A percentile compares a stretch with the other conserved stretches of the same genome.
Conservation (phyloP, 2,888 invertebrate species). For the Cerceris ruficornis region DNA sequence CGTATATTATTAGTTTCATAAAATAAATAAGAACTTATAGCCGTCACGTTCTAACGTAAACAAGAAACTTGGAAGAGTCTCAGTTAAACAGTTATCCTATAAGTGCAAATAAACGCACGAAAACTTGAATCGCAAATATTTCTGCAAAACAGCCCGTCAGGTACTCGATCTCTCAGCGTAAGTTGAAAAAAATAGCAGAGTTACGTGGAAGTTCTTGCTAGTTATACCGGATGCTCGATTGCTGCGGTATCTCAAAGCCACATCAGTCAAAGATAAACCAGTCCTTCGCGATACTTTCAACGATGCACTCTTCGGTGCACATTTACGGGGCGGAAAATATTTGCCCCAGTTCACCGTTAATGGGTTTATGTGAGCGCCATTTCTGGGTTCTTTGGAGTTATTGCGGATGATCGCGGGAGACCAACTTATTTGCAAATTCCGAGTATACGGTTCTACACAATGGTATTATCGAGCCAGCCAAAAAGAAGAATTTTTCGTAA, state of each 20-base stretch:
- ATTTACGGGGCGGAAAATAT: slow-evolving; percentile 55
- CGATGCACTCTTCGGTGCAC: slow-evolving; percentile 41
- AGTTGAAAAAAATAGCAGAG: neutral
- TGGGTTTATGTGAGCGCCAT: slow-evolving; percentile 38
- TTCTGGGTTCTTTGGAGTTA: slow-evolving; percentile 44
- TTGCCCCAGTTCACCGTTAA: slow-evolving; percentile 53
- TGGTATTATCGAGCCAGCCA: neutral
- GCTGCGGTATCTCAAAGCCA: neutral
- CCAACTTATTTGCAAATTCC: neutral
- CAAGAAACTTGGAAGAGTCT: neutral
- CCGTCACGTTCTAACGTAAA: neutral
- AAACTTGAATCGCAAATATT: neutral
- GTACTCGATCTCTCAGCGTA: too few species aligned
- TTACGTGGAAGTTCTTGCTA: neutral
- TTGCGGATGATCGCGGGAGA: slow-evolving; percentile 34
- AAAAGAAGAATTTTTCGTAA: too few species aligned
- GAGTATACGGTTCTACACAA: neutral
- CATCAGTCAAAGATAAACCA: slow-evolving; percentile 28
- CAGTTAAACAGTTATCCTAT: neutral
- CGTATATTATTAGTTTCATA: neutral
- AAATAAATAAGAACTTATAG: neutral
- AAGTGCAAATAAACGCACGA: neutral
- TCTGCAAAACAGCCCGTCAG: neutral
- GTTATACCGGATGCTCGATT: neutral
- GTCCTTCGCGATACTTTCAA: slow-evolving; percentile 17